Evolutionary conservation across 2,888 invertebrate genomes (phyloP), one percentile per base, ranked within the genome.

Genomic region (Drosophila rellima): DNA sequence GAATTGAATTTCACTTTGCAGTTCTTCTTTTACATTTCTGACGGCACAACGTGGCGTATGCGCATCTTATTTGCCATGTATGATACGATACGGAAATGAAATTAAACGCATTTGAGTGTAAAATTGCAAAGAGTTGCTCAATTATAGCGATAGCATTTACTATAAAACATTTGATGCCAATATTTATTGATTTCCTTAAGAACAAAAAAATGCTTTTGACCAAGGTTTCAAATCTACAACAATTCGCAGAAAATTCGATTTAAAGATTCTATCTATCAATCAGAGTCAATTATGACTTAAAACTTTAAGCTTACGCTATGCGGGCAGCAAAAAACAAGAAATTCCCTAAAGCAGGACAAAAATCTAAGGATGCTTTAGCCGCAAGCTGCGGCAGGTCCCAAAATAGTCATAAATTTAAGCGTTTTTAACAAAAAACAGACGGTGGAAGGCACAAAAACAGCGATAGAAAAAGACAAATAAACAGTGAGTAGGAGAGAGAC

Each of bases 351-450:
- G 60, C 55, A 67, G 59, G 48, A 64, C 63, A 63, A 62, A 72
- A 78, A 81, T 81, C 72, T 72, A 71, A 71, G 66, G 64, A 70
- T 55, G 54, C 48, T 77, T 76, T 63, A 62, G 66, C 74, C 82
- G 66, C 77, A 81, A 67, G 76, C 82, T 60, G 70, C 48, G 79
- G 69, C 75, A 65, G 66, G 82, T 86, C 85, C 88, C 85, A 74
- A 88, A 88, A 88, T 83, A 81, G 83, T 78, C 88, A 88, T 86
- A 88, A 88, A 88, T 86, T 86, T 80, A 23, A 78, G 70, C 74
- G 70, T 73, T 82, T 78, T 77, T 80, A 80, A 73, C 77, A 87
- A 82, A 70, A 73, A 84, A 72, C 82, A 78, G 78, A 64, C 68
- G 69, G 65, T 65, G 55, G 56, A 68, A 57, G 48, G 61, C 56